phyloP scores from a whole-genome alignment of 1,140 invertebrate species.

The Bombus haemorrhoidalis region DNA sequence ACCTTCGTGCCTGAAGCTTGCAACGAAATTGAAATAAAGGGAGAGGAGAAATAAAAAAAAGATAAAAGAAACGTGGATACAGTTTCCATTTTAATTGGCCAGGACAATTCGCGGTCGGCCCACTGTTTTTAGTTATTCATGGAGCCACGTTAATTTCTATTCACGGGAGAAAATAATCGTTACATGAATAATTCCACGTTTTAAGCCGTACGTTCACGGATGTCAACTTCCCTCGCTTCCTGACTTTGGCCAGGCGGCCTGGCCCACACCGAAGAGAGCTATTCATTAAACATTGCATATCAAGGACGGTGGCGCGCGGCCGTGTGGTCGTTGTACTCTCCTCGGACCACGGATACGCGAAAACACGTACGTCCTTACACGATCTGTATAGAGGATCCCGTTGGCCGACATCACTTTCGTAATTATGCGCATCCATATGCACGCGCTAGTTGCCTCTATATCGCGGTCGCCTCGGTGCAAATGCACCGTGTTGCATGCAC shows the following conservation, averaged over 20 bases:
- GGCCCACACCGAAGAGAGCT: background rate
- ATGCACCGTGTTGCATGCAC: slow-evolving; percentile 53
- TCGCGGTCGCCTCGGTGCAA: background rate
- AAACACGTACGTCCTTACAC: slow-evolving; percentile 39
- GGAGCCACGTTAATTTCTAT: slow-evolving; percentile 29
- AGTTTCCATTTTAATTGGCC: background rate
- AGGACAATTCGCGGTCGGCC: background rate
- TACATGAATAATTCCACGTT: slow-evolving; percentile 51
- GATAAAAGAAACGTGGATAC: background rate
- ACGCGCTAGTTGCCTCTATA: slow-evolving; percentile 11
- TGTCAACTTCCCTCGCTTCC: slow-evolving; percentile 44
- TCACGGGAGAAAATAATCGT: slow-evolving; percentile 45
- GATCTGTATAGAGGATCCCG: slow-evolving; percentile 25
- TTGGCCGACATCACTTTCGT: slow-evolving; percentile 58
- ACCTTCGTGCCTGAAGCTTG: background rate
- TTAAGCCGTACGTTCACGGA: slow-evolving; percentile 43
- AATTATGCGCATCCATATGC: slow-evolving; percentile 69
- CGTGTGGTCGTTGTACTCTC: slow-evolving; percentile 15
- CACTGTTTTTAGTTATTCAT: background rate
- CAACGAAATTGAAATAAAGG: background rate
- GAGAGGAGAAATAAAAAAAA: background rate
- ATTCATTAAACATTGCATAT: slow-evolving; percentile 52
- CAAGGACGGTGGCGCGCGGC: background rate
- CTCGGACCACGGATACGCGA: slow-evolving; percentile 8
- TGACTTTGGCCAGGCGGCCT: background rate